These are phyloP conservation scores for Sarotherodon lohbergeri DNA, from an alignment of 2,113 vertebrate genomes.

Conservation along the genomic window DNA sequence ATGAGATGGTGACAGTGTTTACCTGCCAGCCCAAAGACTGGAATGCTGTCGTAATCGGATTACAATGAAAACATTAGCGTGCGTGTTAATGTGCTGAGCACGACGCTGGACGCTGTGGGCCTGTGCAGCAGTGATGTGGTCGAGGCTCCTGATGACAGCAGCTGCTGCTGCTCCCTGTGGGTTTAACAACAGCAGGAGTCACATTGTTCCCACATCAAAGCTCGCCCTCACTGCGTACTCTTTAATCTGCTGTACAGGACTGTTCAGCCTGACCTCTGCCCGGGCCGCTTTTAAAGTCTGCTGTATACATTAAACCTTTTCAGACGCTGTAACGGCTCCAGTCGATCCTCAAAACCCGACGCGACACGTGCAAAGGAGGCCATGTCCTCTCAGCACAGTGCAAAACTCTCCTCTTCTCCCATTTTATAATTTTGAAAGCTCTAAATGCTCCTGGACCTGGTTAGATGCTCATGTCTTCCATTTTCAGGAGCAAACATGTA, in stretches of 20 bases:
- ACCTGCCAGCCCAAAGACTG: not conserved
- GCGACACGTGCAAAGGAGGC: not conserved
- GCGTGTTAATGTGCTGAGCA: not conserved
- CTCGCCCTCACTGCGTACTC: not conserved
- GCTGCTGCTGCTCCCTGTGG: slow-evolving; percentile 21
- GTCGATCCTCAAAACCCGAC: not conserved
- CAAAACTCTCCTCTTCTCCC: not conserved
- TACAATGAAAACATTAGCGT: slow-evolving; percentile 10
- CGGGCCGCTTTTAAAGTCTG: not conserved
- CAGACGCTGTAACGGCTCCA: not conserved
- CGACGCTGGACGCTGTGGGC: not conserved
- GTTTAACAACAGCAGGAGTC: slow-evolving; percentile 7
- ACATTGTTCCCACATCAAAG: slow-evolving; percentile 48
- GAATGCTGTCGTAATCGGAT: slow-evolving; percentile 1
- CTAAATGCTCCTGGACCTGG: not conserved
- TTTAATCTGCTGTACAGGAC: slow-evolving; percentile 2
- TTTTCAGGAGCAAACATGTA: not conserved
- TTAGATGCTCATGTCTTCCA: not conserved
- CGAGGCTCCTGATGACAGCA: slow-evolving; percentile 26
- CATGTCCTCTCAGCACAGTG: not conserved
- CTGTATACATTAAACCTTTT: not conserved
- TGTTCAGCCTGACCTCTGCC: not conserved
- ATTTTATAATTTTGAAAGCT: not conserved
- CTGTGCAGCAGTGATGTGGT: not conserved
- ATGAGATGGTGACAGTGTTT: not conserved